These are phyloP conservation scores for Polyergus mexicanus DNA, from an alignment of 1,140 invertebrate species.

Conservation along the genomic window DNA sequence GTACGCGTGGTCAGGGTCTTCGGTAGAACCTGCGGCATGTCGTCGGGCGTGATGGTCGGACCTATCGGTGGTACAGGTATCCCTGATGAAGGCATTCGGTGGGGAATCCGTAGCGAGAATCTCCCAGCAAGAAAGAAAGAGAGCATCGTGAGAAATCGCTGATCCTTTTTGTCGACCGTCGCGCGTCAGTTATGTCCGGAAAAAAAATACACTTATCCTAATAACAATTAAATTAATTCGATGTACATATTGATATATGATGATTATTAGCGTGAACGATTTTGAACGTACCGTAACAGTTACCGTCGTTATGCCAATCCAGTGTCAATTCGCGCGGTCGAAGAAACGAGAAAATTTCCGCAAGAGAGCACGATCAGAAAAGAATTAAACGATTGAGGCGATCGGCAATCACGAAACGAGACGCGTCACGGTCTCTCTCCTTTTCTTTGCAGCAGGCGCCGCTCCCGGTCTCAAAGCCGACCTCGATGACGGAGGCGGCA, in stretches of 20 bases:
- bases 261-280: slow-evolving; percentile 9
- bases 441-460: slow-evolving; percentile 65
- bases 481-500: slow-evolving; percentile 77
- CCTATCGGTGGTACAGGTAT: slow-evolving; percentile 84
- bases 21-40: slow-evolving; percentile 85
- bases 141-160: slow-evolving; percentile 11
- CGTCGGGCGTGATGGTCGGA: slow-evolving; percentile 82
- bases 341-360: slow-evolving; percentile 36
- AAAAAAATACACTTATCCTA: neutral
- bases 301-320: slow-evolving; percentile 12
- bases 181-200: slow-evolving; percentile 10
- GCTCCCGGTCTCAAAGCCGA: slow-evolving; percentile 75
- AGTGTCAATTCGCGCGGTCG: slow-evolving; percentile 35
- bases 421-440: slow-evolving; percentile 25
- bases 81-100: slow-evolving; percentile 75
- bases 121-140: slow-evolving; percentile 26
- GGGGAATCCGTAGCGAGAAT: slow-evolving; percentile 69
- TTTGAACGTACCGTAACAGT: slow-evolving; percentile 4
- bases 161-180: slow-evolving; percentile 27
- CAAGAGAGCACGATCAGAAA: slow-evolving; percentile 2
- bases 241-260: neutral
- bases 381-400: slow-evolving; percentile 1
- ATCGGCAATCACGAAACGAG: slow-evolving; percentile 20
- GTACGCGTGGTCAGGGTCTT: slow-evolving; percentile 89
- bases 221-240: slow-evolving; percentile 1